These are phyloP conservation scores for Malurus melanocephalus DNA, from an alignment of 2,113 vertebrate genomes.

Conservation along the genomic window DNA sequence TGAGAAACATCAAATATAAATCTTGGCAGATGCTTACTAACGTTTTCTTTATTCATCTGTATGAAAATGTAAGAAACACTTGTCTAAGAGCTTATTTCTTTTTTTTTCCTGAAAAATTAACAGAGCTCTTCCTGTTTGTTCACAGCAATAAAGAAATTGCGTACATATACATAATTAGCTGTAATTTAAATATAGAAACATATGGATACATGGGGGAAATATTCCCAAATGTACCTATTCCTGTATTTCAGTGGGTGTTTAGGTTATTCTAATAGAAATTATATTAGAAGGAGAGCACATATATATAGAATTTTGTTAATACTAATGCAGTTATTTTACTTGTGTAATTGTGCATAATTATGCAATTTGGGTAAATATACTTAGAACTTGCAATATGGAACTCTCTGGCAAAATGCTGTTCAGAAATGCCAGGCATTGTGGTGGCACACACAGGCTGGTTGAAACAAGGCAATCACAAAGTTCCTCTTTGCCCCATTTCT, in stretches of 20 bases:
- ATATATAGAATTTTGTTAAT: constrained; percentile 41
- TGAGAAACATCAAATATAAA: constrained; percentile 12
- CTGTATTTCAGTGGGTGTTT: constrained; percentile 30
- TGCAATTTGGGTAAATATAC: constrained; percentile 42
- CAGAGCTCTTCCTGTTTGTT: constrained; percentile 35
- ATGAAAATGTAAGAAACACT: background rate
- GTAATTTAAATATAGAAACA: constrained; percentile 33
- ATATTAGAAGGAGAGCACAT: background rate
- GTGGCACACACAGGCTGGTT: background rate
- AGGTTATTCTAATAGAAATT: constrained; percentile 6
- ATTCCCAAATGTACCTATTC: constrained; percentile 28
- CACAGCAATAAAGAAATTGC: constrained; percentile 22
- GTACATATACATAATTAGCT: constrained; percentile 1
- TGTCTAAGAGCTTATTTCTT: background rate
- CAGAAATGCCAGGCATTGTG: background rate
- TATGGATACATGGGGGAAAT: constrained; percentile 8
- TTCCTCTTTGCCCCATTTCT: background rate
- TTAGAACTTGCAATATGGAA: constrained; percentile 5
- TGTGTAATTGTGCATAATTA: constrained; percentile 47
- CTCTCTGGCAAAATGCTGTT: background rate
- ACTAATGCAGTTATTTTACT: constrained; percentile 39
- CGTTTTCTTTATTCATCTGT: background rate
- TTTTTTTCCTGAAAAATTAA: background rate
- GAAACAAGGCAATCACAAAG: background rate
- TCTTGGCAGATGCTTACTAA: background rate